Base-by-base conservation (phyloP, 2,888 invertebrate species). In the Lasioglossum leucozonium region DNA sequence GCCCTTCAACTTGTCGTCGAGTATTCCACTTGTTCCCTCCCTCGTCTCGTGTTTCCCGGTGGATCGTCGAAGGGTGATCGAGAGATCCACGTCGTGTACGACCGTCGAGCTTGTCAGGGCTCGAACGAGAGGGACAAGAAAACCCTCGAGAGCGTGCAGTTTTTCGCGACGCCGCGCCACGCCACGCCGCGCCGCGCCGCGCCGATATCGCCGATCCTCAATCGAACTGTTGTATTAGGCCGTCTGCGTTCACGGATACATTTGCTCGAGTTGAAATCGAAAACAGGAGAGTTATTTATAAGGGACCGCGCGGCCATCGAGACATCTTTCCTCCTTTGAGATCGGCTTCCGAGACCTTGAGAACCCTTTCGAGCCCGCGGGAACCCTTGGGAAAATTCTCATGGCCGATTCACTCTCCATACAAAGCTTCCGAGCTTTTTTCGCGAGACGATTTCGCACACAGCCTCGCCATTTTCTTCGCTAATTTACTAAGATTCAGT, bases 231-330 rank as follows among this genome's bases (percentile, higher is more conserved):
- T 85, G 83, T 86, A n/a, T n/a, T 80, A 83, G 51, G 3, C 4
- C n/a, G n/a, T n/a, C 40, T 44, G 26, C 71, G 10, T 0, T n/a
- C 22, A 26, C 18, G 26, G 80, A 84, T 81, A 79, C 79, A 81
- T 86, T 86, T 76, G 81, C 84, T 84, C 26, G 62, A 26, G 26
- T 13, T 85, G 88, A 85, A 89, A 88, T 89, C 87, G 90, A 88
- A 88, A 87, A 88, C 88, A 87, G 72, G 34, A 16, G 67, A 71
- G 87, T 85, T 88, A 89, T 88, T 89, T 87, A 87, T 87, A 84
- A 85, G 87, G 85, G 81, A 84, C 82, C 6, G n/a, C n/a, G n/a
- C n/a, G 26, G 62, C 26, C 62, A 62, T 2, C 13, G 62, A 30
- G 4, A 16, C 30, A 30, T 62, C 62, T 62, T 5, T 62, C 62